Evolutionary conservation across 2,888 invertebrate genomes (phyloP).

Genomic region (Lasioglossum malachurum): DNA sequence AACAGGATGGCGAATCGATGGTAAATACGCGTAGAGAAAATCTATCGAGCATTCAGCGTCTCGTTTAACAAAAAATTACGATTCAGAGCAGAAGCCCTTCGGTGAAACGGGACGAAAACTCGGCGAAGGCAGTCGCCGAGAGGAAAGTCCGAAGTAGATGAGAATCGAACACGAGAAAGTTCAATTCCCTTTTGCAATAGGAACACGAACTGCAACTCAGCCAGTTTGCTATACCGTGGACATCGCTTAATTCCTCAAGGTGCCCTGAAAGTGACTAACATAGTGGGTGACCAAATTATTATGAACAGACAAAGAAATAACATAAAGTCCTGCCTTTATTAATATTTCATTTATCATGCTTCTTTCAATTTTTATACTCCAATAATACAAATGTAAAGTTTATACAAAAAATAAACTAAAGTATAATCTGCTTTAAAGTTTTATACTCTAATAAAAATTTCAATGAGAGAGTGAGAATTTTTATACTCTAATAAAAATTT

Average conservation of each 20-base stretch:
- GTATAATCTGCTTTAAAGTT: background rate
- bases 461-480: too few species aligned
- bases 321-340: background rate
- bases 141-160: constrained; percentile 36
- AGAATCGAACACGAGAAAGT: constrained; percentile 34
- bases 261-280: background rate
- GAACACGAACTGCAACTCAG: constrained; percentile 7
- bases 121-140: constrained; percentile 1
- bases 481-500: too few species aligned
- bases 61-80: constrained; percentile 11
- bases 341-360: background rate
- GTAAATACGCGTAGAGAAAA: constrained; percentile 16
- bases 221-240: constrained; percentile 17
- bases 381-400: too few species aligned
- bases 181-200: constrained; percentile 30
- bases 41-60: constrained; percentile 23
- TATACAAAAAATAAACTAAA: too few species aligned
- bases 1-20: background rate
- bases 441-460: too few species aligned
- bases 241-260: constrained; percentile 20
- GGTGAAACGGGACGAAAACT: constrained; percentile 31
- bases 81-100: constrained; percentile 3
- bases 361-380: too few species aligned
- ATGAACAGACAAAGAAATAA: background rate
- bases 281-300: background rate